Evolutionary conservation across 2,888 invertebrate species (phyloP).

Genomic region (Thecocarcelia acutangulata): DNA sequence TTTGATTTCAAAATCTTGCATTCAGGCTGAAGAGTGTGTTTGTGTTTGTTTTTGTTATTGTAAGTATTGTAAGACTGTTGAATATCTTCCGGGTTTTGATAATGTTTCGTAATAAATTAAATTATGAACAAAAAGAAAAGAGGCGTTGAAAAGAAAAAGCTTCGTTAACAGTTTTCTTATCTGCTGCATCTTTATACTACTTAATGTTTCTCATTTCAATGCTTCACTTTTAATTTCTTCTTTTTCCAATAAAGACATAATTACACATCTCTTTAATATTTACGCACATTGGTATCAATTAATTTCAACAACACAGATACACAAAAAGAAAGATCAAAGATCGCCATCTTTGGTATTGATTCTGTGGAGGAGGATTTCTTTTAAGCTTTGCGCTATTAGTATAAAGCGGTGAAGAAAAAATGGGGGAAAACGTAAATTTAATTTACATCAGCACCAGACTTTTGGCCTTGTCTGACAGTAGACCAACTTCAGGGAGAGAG

Average conservation of each 20-base stretch:
- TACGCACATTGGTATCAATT: not conserved
- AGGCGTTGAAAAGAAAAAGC: constrained; percentile 37
- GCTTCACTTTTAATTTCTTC: not conserved
- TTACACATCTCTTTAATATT: not conserved
- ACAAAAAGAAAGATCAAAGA: too few species aligned
- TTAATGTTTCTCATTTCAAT: constrained; percentile 12
- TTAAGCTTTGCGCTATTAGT: too few species aligned
- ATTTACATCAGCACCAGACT: too few species aligned
- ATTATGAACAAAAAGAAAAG: constrained; percentile 28
- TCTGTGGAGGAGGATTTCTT: too few species aligned
- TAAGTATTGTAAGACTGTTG: constrained; percentile 26
- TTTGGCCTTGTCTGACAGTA: too few species aligned
- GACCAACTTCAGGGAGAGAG: too few species aligned
- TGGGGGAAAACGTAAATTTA: too few species aligned
- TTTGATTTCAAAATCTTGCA: constrained; percentile 10
- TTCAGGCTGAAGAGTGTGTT: constrained; percentile 6
- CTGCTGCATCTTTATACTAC: constrained; percentile 14
- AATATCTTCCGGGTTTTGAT: constrained; percentile 66
- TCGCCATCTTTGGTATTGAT: too few species aligned
- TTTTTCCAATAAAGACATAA: not conserved
- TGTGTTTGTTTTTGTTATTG: not conserved
- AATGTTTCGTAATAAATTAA: constrained; percentile 55
- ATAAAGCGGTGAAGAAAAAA: too few species aligned
- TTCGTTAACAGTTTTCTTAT: constrained; percentile 47
- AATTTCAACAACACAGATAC: not conserved